Base-by-base conservation (phyloP, 2,797 vertebrate genomes). In the Pseudopleuronectes americanus region DNA sequence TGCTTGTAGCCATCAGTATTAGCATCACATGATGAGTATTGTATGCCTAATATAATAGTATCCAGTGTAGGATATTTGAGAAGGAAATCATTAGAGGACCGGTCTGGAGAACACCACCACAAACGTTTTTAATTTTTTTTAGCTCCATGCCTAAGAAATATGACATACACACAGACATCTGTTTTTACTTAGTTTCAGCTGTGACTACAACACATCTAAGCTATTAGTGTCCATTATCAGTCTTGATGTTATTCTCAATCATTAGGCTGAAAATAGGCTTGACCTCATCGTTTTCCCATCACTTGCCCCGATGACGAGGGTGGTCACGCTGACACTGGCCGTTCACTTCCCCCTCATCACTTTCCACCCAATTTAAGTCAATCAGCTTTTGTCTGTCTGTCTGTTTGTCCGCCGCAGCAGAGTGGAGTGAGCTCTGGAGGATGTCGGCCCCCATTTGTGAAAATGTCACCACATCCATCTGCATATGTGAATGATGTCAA, bases 41-140 rank as follows among this genome's bases (percentile, higher is more conserved):
- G 48, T 36, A 69, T 55, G 61, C 41, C 59, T 86, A 77, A 87
- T 76, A 57, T 58, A 57, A 84, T 86, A 86, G 67, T 36, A 61
- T 74, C 83, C 68, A 87, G 81, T 84, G 71, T 21, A 43, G 48
- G 88, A 84, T 64, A 92, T 87, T 79, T 71, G 85, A 92, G 90
- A 81, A 81, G 86, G 79, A 89, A 89, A 79, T 85, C 60, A 75
- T 87, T 87, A 84, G 58, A 56, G 31, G 31, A 51, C 33, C 49
- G 33, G 58, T 19, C 70, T 60, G 57, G 61, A 76, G 74, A 85
- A 74, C 48, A 31, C 62, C 43, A 57, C 52, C 23, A 8, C 58
- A 63, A 55, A 76, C 49, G 16, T 41, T 52, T 24, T 31, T 31
- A 55, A 26, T 63, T n/a, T 10, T 2, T 19, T 65, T 24, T 45